A percentile compares a stretch with the other conserved stretches of the same genome.
These are phyloP conservation scores for Procambarus virginalis DNA, from an alignment of 1,140 invertebrate species.

Conservation along the genomic window DNA sequence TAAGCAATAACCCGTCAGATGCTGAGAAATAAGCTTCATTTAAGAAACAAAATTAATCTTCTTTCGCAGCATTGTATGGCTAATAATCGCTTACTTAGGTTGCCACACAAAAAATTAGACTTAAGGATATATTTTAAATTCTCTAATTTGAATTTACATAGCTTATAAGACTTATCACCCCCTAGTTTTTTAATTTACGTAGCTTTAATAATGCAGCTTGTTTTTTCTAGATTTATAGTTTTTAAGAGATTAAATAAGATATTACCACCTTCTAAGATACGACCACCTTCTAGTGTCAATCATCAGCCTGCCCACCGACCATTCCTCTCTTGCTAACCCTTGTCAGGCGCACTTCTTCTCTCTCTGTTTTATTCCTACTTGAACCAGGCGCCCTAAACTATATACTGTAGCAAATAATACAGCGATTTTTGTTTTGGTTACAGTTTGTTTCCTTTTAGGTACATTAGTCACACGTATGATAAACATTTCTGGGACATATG, in stretches of 20 bases:
- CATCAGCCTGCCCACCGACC: background rate
- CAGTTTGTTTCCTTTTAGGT: background rate
- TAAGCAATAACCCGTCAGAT: background rate
- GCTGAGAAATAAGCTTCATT: background rate
- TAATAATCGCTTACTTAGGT: background rate
- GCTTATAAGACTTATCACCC: background rate
- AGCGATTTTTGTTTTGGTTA: background rate
- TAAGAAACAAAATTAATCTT: background rate
- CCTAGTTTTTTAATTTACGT: background rate
- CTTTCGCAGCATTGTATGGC: background rate
- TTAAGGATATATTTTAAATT: background rate
- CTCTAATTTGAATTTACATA: background rate
- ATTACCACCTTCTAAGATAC: background rate
- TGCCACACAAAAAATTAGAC: background rate
- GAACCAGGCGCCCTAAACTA: background rate
- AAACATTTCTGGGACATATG: no score
- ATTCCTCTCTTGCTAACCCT: background rate
- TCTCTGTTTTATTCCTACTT: background rate
- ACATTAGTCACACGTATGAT: background rate
- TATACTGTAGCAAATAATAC: background rate
- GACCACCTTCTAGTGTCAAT: background rate
- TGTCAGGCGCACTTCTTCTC: background rate
- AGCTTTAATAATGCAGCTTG: background rate
- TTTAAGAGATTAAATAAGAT: background rate
- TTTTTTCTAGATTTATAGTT: background rate